Evolutionary conservation across 1,140 invertebrate species (phyloP).

Genomic region (Eumeta japonica): DNA sequence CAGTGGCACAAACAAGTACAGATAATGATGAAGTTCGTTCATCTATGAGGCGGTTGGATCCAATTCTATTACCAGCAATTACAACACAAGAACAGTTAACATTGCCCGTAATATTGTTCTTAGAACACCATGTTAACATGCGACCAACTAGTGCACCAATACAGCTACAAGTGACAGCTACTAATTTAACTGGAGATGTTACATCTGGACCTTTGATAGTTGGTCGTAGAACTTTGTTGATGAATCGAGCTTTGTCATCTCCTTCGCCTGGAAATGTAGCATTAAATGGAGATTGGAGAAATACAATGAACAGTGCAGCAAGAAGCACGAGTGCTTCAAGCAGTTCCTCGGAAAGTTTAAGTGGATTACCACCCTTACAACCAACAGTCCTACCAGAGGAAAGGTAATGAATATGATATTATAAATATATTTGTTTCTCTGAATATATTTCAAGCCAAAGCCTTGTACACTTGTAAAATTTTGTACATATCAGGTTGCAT

Average conservation of each 20-base stretch:
- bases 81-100: slow-evolving; percentile 36
- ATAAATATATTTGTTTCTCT: no score
- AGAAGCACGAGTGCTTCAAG: slow-evolving; percentile 39
- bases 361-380: slow-evolving; percentile 21
- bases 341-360: slow-evolving; percentile 38
- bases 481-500: no score
- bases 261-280: slow-evolving; percentile 45
- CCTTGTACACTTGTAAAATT: no score
- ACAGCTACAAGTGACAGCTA: slow-evolving; percentile 47
- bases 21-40: slow-evolving; percentile 37
- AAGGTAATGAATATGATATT: slow-evolving; percentile 22
- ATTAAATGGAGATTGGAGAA: slow-evolving; percentile 35
- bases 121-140: slow-evolving; percentile 49
- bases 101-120: slow-evolving; percentile 45
- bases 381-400: slow-evolving; percentile 34
- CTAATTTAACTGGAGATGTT: slow-evolving; percentile 42
- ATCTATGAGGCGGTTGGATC: slow-evolving; percentile 47
- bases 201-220: slow-evolving; percentile 45
- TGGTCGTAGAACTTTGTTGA: slow-evolving; percentile 37
- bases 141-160: slow-evolving; percentile 47
- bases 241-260: slow-evolving; percentile 42
- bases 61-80: slow-evolving; percentile 41
- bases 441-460: no score
- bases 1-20: slow-evolving; percentile 31
- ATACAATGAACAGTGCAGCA: slow-evolving; percentile 31